phyloP scores from a whole-genome alignment of 2,113 vertebrate genomes.

The Reinhardtius hippoglossoides region DNA sequence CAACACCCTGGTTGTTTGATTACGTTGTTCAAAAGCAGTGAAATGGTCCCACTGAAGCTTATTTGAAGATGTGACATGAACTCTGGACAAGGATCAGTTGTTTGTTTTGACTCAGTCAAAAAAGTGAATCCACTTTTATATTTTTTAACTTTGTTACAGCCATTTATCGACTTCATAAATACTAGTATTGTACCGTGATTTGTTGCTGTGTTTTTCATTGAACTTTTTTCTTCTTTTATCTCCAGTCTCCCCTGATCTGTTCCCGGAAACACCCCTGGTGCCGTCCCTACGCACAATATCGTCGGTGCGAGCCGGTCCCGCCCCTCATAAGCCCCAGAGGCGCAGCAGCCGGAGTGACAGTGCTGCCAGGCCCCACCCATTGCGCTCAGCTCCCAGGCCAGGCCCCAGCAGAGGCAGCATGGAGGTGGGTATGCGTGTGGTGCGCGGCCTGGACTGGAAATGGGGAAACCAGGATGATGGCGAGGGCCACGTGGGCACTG shows the following conservation, averaged over 20 bases:
- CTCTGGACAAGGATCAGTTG: neutral
- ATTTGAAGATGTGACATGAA: neutral
- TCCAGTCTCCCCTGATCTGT: constrained; percentile 81
- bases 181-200: neutral
- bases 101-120: too few relatives aligned
- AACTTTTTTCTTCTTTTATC: constrained; percentile 18
- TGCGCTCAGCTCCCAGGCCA: constrained; percentile 62
- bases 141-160: neutral
- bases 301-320: constrained; percentile 49
- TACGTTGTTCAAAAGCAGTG: constrained; percentile 12
- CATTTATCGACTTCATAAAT: neutral
- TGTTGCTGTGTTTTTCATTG: neutral
- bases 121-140: neutral
- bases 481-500: constrained; percentile 95
- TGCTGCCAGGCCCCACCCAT: constrained; percentile 56
- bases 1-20: constrained; percentile 26
- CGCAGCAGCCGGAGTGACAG: constrained; percentile 57
- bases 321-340: constrained; percentile 56
- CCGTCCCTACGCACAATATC: constrained; percentile 67
- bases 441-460: constrained; percentile 96
- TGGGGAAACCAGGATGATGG: constrained; percentile 96
- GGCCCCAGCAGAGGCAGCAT: constrained; percentile 83
- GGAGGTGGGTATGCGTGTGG: constrained; percentile 98
- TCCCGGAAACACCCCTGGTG: constrained; percentile 76
- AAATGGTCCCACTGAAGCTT: neutral